Conservation (phyloP, 2,113 vertebrate species). For the Podarcis cretensis region DNA sequence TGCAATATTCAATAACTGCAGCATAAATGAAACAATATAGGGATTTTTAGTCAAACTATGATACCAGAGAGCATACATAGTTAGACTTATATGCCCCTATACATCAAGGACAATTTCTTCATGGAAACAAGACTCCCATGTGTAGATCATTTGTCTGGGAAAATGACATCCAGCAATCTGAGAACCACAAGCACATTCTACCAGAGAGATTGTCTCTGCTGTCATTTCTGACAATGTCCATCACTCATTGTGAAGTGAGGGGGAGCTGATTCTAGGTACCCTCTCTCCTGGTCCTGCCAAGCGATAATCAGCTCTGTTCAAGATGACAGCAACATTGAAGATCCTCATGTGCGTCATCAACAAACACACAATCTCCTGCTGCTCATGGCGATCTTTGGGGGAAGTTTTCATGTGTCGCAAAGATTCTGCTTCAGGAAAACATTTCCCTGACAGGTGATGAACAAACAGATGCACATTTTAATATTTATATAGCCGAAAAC, state of each 20-base stretch:
- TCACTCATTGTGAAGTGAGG: not conserved
- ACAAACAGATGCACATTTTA: not conserved
- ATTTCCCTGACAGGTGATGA: not conserved
- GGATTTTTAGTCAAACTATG: too few relatives aligned
- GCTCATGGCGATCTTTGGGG: not conserved
- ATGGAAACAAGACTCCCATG: not conserved
- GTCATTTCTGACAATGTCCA: not conserved
- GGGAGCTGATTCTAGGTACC: not conserved
- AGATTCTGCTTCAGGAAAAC: not conserved
- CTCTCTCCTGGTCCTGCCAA: not conserved
- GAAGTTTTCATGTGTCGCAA: too few relatives aligned
- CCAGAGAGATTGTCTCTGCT: not conserved
- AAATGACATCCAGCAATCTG: not conserved
- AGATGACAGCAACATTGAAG: not conserved
- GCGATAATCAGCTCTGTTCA: not conserved
- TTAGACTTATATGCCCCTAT: not conserved
- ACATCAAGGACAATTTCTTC: not conserved
- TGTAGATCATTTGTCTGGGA: not conserved
- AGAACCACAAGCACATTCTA: too few relatives aligned
- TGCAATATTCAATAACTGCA: too few relatives aligned
- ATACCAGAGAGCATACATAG: not conserved
- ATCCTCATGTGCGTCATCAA: not conserved
- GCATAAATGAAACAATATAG: too few relatives aligned
- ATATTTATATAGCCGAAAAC: not conserved
- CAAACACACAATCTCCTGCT: not conserved